A percentile compares a stretch with the other conserved stretches of the same genome.
Evolutionary conservation across 2,888 invertebrate species (phyloP).

Genomic region (Machimus atricapillus): DNA sequence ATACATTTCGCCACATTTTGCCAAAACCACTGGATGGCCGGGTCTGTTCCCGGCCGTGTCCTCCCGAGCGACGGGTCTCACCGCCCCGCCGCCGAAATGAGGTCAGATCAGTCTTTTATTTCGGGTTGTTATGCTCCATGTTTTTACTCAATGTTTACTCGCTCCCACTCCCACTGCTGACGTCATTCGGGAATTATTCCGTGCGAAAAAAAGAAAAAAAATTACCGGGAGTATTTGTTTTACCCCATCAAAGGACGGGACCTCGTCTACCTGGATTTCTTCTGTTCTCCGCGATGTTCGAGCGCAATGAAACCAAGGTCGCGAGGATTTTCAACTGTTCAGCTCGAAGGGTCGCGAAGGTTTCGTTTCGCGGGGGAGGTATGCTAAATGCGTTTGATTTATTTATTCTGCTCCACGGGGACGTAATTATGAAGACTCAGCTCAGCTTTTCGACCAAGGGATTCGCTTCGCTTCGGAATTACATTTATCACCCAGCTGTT

Average conservation of each 20-base stretch:
- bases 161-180: neutral
- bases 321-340: neutral
- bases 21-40: neutral
- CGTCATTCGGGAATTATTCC: neutral
- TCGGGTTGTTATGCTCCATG: neutral
- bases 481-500: neutral
- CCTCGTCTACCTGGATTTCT: neutral
- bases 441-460: neutral
- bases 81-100: neutral
- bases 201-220: neutral
- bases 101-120: neutral
- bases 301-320: neutral
- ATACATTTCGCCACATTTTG: constrained; percentile 5
- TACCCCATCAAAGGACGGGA: neutral
- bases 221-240: neutral
- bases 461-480: neutral
- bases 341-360: neutral
- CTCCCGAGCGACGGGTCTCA: neutral
- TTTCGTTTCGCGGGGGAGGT: neutral
- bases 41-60: neutral
- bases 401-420: neutral
- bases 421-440: neutral
- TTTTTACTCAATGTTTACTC: neutral
- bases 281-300: neutral
- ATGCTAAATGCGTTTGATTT: neutral